Percentiles rank a stretch among this genome's conserved stretches.
These are phyloP conservation scores for Phthorimaea operculella DNA, from an alignment of 1,140 invertebrate genomes.

Conservation along the genomic window DNA sequence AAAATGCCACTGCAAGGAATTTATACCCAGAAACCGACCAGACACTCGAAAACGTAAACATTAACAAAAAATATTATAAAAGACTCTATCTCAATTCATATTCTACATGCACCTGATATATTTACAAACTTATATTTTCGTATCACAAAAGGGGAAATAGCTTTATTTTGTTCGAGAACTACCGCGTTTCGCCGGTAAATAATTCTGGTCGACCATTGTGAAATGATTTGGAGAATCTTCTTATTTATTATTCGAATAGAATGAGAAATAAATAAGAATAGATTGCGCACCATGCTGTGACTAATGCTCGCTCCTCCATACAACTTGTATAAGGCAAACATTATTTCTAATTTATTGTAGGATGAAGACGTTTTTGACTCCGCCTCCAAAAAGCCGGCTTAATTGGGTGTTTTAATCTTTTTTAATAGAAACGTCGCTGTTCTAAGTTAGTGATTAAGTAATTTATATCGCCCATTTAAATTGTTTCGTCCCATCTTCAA, in stretches of 20 bases:
- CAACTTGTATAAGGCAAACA: slow-evolving; percentile 33
- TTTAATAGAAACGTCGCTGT: slow-evolving; percentile 26
- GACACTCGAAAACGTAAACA: slow-evolving; percentile 10
- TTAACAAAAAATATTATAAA: not conserved
- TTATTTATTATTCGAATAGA: slow-evolving; percentile 36
- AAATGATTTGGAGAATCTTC: slow-evolving; percentile 36
- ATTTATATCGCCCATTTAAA: slow-evolving; percentile 25
- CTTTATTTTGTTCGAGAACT: slow-evolving; percentile 9
- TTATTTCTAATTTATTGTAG: slow-evolving; percentile 51
- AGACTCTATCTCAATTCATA: not conserved
- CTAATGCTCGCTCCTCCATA: slow-evolving; percentile 36
- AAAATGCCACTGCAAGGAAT: slow-evolving; percentile 15
- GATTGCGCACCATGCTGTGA: slow-evolving; percentile 47
- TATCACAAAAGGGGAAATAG: slow-evolving; percentile 6
- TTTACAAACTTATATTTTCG: slow-evolving; percentile 6
- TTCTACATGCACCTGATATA: slow-evolving; percentile 13
- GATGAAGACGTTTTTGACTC: slow-evolving; percentile 48
- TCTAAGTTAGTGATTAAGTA: slow-evolving; percentile 34
- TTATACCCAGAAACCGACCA: slow-evolving; percentile 13
- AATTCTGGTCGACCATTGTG: slow-evolving; percentile 10
- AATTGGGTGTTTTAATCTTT: slow-evolving; percentile 35
- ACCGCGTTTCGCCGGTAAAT: no score
- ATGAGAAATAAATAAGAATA: slow-evolving; percentile 34
- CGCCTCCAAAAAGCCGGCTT: slow-evolving; percentile 30
- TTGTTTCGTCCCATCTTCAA: not conserved